Base-by-base conservation (phyloP, 2,888 invertebrate genomes). In the Siphlonurus alternatus region DNA sequence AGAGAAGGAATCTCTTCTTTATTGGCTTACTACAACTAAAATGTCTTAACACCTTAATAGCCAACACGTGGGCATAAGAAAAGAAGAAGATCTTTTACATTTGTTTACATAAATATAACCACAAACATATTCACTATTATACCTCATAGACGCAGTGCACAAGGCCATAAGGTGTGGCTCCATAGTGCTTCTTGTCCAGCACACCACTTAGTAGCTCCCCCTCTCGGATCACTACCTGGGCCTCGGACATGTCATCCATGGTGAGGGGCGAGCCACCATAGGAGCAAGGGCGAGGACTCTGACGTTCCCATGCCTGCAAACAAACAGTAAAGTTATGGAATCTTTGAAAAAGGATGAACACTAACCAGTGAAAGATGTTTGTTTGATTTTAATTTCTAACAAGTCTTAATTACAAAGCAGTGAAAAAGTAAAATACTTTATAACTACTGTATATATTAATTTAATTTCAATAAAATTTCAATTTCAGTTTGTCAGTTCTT, bases 131-230 rank as follows among this genome's bases (percentile, higher is more conserved):
- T 25, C 2, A 61, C 19, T 23, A 1, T 2, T 61, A 61, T 71
- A 82, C 82, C 76, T 95, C 99, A 76, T 90, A 94, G 77, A 95
- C 87, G 72, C 92, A 90, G 75, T 99, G 99, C 20, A 97, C 86
- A 25, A 99, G 81, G 69, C 98, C 93, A 74, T 88, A 97, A 0
- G 92, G 87, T 0, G 97, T 95, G 1, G 97, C 90, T 18, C 99
- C 99, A 73, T 92, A 94, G 73, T 98, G 97, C 10, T 87, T 89
- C 77, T 99, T 99, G 76, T 99, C 99, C 65, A 99, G 79, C 59
- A 97, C 87, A 3, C 99, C 99, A 68, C 83, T 84, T 2, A 98
- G 74, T 53, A 99, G 80, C 76, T 98, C 90, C 7, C 98, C 96
- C 56, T 86, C 80, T 63, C 88, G 80, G 65, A 97, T 90, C 2